These are phyloP conservation scores for Calonectris borealis DNA, from an alignment of 2,113 vertebrate genomes.

Conservation along the genomic window DNA sequence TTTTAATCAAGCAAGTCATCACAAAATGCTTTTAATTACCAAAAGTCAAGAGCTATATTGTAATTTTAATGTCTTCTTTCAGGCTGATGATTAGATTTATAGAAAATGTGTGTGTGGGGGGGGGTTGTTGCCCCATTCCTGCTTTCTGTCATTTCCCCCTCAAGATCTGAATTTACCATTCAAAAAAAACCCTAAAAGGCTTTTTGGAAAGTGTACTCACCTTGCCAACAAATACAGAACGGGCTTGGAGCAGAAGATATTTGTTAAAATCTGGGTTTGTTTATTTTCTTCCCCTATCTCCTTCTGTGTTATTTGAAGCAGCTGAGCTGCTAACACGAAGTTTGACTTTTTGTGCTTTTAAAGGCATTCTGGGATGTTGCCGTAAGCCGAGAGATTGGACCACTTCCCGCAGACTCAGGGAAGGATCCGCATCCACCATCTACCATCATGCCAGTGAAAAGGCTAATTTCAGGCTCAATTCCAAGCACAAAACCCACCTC, in stretches of 20 bases:
- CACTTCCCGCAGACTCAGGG: background rate
- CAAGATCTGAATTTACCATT: background rate
- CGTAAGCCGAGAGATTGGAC: background rate
- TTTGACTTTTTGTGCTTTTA: conserved; percentile 57
- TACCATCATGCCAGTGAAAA: background rate
- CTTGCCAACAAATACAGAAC: conserved; percentile 18
- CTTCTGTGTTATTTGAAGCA: conserved; percentile 47
- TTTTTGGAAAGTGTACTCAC: conserved; percentile 23
- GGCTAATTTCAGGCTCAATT: conserved; percentile 17
- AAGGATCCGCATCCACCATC: background rate
- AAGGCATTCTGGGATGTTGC: conserved; percentile 39
- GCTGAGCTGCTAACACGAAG: background rate
- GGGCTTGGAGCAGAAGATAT: background rate
- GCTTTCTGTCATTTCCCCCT: background rate
- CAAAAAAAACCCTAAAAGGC: background rate
- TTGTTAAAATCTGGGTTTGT: conserved; percentile 55
- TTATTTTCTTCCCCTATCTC: conserved; percentile 38
- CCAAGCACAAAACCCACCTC: background rate
- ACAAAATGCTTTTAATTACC: conserved; percentile 77
- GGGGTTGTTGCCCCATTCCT: background rate
- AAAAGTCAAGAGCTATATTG: conserved; percentile 71
- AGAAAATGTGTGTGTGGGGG: background rate
- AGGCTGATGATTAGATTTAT: conserved; percentile 40
- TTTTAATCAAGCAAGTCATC: conserved; percentile 79
- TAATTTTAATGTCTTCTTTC: conserved; percentile 60